Conservation (phyloP, 1,140 invertebrate genomes). For the Metaphire vulgaris region DNA sequence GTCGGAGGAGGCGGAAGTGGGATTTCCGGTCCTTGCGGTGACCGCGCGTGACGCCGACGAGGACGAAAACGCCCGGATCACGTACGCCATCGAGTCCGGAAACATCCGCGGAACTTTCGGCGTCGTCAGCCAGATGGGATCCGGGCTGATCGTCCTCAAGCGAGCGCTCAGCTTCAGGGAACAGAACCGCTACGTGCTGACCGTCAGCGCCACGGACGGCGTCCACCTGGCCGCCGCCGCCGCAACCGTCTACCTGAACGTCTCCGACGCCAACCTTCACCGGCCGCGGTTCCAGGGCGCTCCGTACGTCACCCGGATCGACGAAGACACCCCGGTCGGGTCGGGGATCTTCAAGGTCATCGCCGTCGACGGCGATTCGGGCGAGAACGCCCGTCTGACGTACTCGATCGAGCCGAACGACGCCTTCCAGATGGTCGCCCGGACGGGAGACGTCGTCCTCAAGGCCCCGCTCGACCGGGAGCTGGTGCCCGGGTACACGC, state of each 20-base stretch:
- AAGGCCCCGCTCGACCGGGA: constrained; percentile 77
- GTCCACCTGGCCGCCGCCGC: constrained; percentile 80
- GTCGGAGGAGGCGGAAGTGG: constrained; percentile 79
- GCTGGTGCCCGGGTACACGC: constrained; percentile 65
- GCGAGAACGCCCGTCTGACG: constrained; percentile 36
- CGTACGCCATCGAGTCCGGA: constrained; percentile 85
- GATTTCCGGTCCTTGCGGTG: constrained; percentile 79
- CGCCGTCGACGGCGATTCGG: constrained; percentile 46
- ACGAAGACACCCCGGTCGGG: constrained; percentile 66
- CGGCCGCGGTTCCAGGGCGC: constrained; percentile 74
- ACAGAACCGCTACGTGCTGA: constrained; percentile 50
- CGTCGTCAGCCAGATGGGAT: constrained; percentile 76
- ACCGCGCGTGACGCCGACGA: constrained; percentile 87
- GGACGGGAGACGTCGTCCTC: constrained; percentile 83
- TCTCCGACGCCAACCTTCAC: constrained; percentile 91
- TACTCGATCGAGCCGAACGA: constrained; percentile 54
- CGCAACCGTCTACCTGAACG: constrained; percentile 82
- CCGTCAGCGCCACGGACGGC: constrained; percentile 76
- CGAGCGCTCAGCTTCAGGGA: constrained; percentile 68
- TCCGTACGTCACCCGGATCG: constrained; percentile 58
- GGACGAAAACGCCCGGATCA: constrained; percentile 69
- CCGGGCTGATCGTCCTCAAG: constrained; percentile 80
- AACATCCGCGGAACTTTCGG: constrained; percentile 81
- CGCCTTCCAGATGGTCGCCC: constrained; percentile 79
- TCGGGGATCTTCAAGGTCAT: constrained; percentile 52